Base-by-base conservation (phyloP, 1,140 invertebrate species). In the Geopemphigus sp. region DNA sequence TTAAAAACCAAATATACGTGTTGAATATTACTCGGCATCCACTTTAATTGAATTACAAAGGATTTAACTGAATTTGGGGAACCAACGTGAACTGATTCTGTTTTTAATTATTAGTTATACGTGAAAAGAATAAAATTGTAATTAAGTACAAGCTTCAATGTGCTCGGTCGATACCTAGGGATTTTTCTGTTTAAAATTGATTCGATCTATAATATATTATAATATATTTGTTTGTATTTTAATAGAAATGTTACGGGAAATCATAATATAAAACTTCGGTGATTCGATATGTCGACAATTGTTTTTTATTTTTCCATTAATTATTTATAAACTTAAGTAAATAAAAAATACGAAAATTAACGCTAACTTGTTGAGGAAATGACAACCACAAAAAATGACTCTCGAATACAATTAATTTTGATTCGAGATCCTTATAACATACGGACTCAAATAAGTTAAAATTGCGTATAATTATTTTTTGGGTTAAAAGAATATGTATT, bases 361-460 rank as follows among this genome's bases (percentile, higher is more conserved):
- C n/a, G n/a, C n/a, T n/a, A n/a, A n/a, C n/a, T n/a, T n/a, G n/a
- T n/a, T n/a, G n/a, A 63, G n/a, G 29, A 59, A 63, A 63, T 63
- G 1, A 19, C 15, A 63, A 19, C 2, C 10, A 63, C 19, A 29
- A 63, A 63, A 32, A 32, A 26, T 63, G 15, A 11, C 26, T 15
- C 24, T 10, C 29, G n/a, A 45, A 66, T 66, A 39, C 32, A 45
- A 22, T 45, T 66, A 39, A 66, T 66, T 66, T 66, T 66, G 5
- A 66, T 66, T 66, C n/a, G 17, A 17, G n/a, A 66, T 66, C 0
- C 17, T 5, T 32, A 32, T 17, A 66, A 66, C 63, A 39, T 19
- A 45, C 39, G 19, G 6, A 45, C 39, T 39, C n/a, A 29, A 39
- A 22, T 39, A 66, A 39, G n/a, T 39, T 22, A 66, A 39, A 45